Conservation (phyloP, 2,888 invertebrate species). For the Pseudanteris insignis region DNA sequence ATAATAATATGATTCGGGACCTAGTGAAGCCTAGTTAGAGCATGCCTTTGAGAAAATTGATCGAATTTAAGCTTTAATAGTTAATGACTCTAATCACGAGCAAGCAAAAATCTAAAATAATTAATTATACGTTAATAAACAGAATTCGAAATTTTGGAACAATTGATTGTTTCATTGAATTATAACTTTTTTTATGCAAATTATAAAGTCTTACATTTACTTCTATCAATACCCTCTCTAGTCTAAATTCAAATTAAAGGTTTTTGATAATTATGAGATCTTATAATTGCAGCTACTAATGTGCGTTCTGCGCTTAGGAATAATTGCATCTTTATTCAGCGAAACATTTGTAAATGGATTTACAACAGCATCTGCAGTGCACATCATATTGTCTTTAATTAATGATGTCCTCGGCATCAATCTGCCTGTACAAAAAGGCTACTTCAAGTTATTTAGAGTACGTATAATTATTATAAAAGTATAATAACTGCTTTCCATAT, state of each 20-base stretch:
- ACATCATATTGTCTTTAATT: conserved; percentile 84
- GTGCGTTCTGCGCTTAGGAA: conserved; percentile 79
- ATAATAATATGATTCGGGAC: too few relatives aligned
- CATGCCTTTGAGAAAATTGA: neutral
- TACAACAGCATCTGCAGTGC: conserved; percentile 87
- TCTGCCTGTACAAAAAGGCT: conserved; percentile 70
- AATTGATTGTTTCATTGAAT: too few relatives aligned
- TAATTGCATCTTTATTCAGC: conserved; percentile 79
- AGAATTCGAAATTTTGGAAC: too few relatives aligned
- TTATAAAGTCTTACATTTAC: too few relatives aligned
- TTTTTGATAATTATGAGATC: too few relatives aligned
- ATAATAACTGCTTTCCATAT: too few relatives aligned
- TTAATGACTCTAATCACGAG: neutral
- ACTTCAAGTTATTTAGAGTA: conserved; percentile 72
- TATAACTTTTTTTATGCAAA: too few relatives aligned
- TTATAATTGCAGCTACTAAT: conserved; percentile 75
- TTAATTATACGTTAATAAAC: too few relatives aligned
- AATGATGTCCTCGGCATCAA: conserved; percentile 72
- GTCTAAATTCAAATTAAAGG: too few relatives aligned
- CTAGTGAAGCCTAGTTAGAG: too few relatives aligned
- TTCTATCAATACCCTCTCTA: too few relatives aligned
- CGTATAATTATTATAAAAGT: too few relatives aligned
- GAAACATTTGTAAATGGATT: conserved; percentile 88
- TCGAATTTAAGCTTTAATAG: neutral
- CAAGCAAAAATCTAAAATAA: neutral